Base-by-base conservation (phyloP, 2,888 invertebrate species). In the Timema cristinae region DNA sequence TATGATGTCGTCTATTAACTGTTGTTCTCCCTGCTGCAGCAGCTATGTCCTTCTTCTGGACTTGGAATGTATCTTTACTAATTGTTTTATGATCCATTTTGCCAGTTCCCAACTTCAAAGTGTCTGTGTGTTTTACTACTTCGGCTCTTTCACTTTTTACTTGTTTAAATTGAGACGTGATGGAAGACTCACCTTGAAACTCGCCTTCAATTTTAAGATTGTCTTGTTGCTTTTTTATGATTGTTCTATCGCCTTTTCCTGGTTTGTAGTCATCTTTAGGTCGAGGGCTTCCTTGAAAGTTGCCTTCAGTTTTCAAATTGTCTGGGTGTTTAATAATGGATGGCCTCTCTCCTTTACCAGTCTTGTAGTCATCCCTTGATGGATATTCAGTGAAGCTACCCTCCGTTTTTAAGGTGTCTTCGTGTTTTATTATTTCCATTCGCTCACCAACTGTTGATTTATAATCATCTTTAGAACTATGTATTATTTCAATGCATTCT, bases 1-100 rank as follows among this genome's bases (percentile, higher is more conserved):
- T 87, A 77, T 90, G 87, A 15, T 84, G 86, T 76, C 87, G 82
- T 71, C 85, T 87, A 73, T 87, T 87, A 80, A 72, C 69, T 63
- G 82, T 84, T 74, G 85, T 85, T 50, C 84, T 85, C 52, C 81
- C 84, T 66, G 84, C 83, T 51, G 85, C 81, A 49, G 78, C 77
- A 67, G 77, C 79, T 77, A 72, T 75, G 75, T 86, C 86, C 79
- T 85, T 88, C 79, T 85, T 87, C n/a, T 86, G 85, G 77, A 84
- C 84, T 77, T 85, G 84, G 76, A 85, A 85, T 50, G 84, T 84
- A 78, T 87, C 86, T 61, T 84, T 82, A 67, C 75, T 86, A 72
- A 85, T 86, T 75, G 84, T 87, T 78, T 83, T 86, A 73, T 82
- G 83, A 72, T 87, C 86, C 81, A 86, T 86, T 66, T 82, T 83